A percentile compares a stretch with the other conserved stretches of the same genome.
Evolutionary conservation across 2,113 vertebrate genomes (phyloP).

Genomic region (Mionectes macconnelli): DNA sequence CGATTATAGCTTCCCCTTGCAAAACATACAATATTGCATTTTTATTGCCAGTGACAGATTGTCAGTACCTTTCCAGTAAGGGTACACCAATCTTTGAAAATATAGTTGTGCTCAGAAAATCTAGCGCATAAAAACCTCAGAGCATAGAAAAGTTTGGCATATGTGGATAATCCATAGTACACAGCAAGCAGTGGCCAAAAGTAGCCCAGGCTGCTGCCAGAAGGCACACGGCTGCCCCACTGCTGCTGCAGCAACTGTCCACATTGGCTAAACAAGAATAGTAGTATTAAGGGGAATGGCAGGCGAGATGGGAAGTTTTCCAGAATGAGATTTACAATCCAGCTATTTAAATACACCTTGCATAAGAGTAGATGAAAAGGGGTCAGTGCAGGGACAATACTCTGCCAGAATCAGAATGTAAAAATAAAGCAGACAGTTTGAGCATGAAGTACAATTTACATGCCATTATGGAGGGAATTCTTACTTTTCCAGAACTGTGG

Average conservation of each 20-base stretch:
- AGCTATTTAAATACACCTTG: conserved; percentile 43
- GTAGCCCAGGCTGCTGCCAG: neutral
- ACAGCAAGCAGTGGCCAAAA: conserved; percentile 3
- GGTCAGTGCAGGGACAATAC: conserved; percentile 2
- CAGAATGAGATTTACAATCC: conserved; percentile 3
- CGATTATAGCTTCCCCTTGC: neutral
- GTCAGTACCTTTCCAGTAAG: neutral
- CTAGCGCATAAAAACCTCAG: neutral
- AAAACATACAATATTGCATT: neutral
- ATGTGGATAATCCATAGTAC: neutral
- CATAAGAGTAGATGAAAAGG: neutral
- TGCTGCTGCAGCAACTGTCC: neutral
- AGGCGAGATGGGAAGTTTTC: conserved; percentile 2
- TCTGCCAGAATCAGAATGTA: neutral
- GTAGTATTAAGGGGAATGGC: neutral
- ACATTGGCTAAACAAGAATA: neutral
- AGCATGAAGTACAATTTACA: neutral
- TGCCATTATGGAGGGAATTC: neutral
- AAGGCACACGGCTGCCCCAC: neutral
- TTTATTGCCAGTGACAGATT: neutral
- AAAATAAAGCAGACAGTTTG: neutral
- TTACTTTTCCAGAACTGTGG: neutral
- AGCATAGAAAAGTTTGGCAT: neutral
- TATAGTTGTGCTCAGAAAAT: neutral
- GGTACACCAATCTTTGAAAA: neutral